These are phyloP conservation scores for Salarias fasciatus DNA, from an alignment of 2,797 vertebrate genomes.

Conservation along the genomic window DNA sequence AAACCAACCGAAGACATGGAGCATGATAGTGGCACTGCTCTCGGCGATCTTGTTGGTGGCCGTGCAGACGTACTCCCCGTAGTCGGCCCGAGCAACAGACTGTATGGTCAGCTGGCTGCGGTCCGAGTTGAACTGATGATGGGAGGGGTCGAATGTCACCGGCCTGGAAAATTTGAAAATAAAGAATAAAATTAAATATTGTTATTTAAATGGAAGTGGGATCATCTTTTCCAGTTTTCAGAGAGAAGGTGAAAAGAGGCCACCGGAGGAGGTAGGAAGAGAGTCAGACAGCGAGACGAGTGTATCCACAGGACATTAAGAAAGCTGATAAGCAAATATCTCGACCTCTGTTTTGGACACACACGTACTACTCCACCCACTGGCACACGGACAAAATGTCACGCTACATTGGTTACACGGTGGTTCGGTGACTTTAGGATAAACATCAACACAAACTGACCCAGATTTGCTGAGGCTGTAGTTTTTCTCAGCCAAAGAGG, in stretches of 20 bases:
- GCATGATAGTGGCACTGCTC: conserved; percentile 50
- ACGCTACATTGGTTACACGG: conserved; percentile 15
- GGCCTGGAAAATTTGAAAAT: conserved; percentile 61
- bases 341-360: not conserved
- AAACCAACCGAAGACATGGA: conserved; percentile 79
- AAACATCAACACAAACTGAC: conserved; percentile 9
- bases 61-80: conserved; percentile 78
- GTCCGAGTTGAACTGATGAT: conserved; percentile 81
- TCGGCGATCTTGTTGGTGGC: conserved; percentile 79
- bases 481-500: no score
- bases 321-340: conserved; percentile 3
- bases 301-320: conserved; percentile 2
- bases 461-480: not conserved
- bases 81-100: conserved; percentile 70
- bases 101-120: conserved; percentile 75
- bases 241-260: not conserved
- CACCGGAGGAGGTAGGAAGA: conserved; percentile 10
- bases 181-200: not conserved
- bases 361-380: conserved; percentile 9
- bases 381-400: conserved; percentile 6
- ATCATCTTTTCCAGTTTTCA: not conserved
- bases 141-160: conserved; percentile 45
- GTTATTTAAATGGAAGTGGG: not conserved
- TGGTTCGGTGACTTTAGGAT: not conserved
- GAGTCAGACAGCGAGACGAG: not conserved